Percentiles rank a stretch among this genome's conserved stretches.
These are phyloP conservation scores for Syngnathus acus DNA, from an alignment of 2,797 vertebrate species.

Conservation along the genomic window DNA sequence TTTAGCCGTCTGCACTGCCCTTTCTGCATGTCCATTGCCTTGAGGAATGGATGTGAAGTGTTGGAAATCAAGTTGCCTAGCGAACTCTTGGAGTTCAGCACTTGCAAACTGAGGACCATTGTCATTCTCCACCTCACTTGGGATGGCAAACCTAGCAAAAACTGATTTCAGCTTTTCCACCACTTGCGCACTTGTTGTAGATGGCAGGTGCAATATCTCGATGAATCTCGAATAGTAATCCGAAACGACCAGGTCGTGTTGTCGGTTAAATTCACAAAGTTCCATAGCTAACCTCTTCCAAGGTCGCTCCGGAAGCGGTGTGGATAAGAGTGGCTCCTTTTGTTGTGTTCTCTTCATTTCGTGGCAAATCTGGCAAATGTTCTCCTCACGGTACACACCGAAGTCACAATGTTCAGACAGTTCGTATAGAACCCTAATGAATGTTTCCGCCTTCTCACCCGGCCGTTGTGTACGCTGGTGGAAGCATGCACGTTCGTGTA, in stretches of 20 bases:
- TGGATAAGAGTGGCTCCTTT: background rate
- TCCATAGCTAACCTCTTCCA: slow-evolving; percentile 12
- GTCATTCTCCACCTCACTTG: background rate
- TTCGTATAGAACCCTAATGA: no score
- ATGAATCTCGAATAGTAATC: slow-evolving; percentile 13
- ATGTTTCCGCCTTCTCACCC: no score
- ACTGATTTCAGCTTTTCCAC: background rate
- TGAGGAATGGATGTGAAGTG: background rate
- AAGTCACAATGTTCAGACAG: no score
- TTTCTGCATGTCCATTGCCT: background rate
- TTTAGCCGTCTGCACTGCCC: background rate
- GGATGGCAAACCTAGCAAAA: background rate
- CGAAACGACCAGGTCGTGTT: slow-evolving; percentile 4
- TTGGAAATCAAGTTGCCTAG: slow-evolving; percentile 5
- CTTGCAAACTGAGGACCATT: no score
- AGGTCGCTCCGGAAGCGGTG: slow-evolving; percentile 9
- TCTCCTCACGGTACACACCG: no score
- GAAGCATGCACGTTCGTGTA: no score
- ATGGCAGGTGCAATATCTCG: slow-evolving; percentile 12
- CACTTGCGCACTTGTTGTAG: slow-evolving; percentile 5
- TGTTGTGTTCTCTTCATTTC: no score
- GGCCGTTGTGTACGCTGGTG: no score
- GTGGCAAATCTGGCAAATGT: no score
- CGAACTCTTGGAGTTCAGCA: background rate
- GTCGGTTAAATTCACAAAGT: slow-evolving; percentile 3